phyloP scores from a whole-genome alignment of 2,888 invertebrate species.

The Pollenia labialis region DNA sequence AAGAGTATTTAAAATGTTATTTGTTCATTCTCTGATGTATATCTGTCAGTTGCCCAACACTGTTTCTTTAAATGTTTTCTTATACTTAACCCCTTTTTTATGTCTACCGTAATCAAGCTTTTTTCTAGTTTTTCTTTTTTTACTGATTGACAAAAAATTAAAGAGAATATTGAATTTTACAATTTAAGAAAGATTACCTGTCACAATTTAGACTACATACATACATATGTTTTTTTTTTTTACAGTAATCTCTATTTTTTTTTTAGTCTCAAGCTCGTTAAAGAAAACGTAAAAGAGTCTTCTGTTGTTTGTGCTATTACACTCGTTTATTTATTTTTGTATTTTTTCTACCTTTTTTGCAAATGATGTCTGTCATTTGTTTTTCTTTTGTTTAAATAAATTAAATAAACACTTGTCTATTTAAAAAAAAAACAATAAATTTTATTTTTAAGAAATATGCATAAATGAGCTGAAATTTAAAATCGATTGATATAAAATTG shows the following conservation, averaged over 20 bases:
- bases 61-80: no score
- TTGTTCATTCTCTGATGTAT: no score
- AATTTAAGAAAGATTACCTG: constrained; percentile 54
- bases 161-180: constrained; percentile 4
- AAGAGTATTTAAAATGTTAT: no score
- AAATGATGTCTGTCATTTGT: constrained; percentile 47
- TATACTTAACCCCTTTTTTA: no score
- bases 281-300: background rate
- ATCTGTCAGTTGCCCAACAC: no score
- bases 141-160: background rate
- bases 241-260: background rate
- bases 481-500: background rate
- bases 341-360: constrained; percentile 10
- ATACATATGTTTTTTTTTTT: constrained; percentile 30
- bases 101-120: background rate
- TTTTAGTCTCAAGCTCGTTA: background rate
- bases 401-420: constrained; percentile 26
- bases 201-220: constrained; percentile 39
- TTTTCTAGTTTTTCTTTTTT: background rate
- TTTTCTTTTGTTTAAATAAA: background rate
- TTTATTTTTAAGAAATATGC: constrained; percentile 6
- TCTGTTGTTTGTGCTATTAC: background rate
- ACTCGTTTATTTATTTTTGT: constrained; percentile 54
- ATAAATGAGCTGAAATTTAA: constrained; percentile 7
- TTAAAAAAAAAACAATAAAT: constrained; percentile 11